phyloP scores from a whole-genome alignment of 1,140 invertebrate species.

The Maniola jurtina region DNA sequence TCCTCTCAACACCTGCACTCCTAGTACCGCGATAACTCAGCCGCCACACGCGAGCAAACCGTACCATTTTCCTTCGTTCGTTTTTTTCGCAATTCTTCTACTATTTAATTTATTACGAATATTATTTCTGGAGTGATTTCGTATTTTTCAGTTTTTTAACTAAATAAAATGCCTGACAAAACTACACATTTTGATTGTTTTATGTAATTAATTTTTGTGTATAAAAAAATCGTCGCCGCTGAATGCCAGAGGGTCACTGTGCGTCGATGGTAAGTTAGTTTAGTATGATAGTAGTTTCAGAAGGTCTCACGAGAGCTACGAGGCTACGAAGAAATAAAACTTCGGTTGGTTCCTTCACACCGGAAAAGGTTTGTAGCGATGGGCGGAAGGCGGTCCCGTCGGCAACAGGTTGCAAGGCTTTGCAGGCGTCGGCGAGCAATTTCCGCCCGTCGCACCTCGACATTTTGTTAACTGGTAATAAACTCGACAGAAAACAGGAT shows the following conservation, averaged over 20 bases:
- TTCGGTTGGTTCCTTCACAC: conserved; percentile 11
- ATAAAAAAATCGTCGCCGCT: conserved; percentile 37
- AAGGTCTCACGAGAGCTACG: conserved; percentile 1
- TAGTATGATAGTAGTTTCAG: conserved; percentile 11
- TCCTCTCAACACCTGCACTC: conserved; percentile 38
- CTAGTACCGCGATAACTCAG: conserved; percentile 59
- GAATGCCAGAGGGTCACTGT: conserved; percentile 11
- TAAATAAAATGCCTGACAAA: conserved; percentile 38
- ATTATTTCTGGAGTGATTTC: conserved; percentile 61
- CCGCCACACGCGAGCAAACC: conserved; percentile 57
- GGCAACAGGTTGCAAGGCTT: conserved; percentile 72
- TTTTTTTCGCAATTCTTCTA: conserved; percentile 46
- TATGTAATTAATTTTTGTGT: conserved; percentile 62
- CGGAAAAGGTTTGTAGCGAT: conserved; percentile 48
- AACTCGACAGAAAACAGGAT: conserved; percentile 48
- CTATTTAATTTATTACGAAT: conserved; percentile 42
- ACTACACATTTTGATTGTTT: conserved; percentile 51
- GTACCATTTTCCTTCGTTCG: conserved; percentile 55
- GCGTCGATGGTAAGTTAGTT: conserved; percentile 32
- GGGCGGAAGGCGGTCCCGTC: conserved; percentile 75
- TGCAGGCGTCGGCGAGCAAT: conserved; percentile 43
- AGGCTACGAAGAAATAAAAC: conserved; percentile 1
- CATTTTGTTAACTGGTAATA: conserved; percentile 65
- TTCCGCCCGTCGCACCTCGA: conserved; percentile 49
- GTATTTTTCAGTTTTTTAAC: conserved; percentile 49